Base-by-base conservation (phyloP, 2,113 vertebrate genomes). In the Actinemys pallida region DNA sequence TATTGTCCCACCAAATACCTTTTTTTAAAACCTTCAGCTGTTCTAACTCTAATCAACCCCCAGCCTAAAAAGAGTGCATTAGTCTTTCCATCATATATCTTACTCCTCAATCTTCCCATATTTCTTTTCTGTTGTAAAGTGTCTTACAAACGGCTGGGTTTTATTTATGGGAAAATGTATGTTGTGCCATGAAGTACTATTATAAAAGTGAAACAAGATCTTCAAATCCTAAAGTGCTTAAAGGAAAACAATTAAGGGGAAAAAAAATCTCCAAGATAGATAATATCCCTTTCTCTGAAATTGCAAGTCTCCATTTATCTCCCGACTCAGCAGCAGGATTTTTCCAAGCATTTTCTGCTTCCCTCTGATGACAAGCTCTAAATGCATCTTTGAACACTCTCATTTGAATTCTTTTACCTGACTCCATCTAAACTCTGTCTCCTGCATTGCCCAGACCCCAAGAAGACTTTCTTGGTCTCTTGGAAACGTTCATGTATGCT, bases 111-210 rank as follows among this genome's bases (percentile, higher is more conserved):
- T 27, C 0, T 52, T 5, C 3, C 27, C 50, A 91, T 72, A 72
- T 39, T 72, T 35, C 14, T 65, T 62, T 62, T 6, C 7, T 17
- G 39, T 4, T 65, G 42, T 47, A 5, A 39, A 65, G 86, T 95
- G 93, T 96, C 96, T 97, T 96, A 94, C 5, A 81, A 78, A 89
- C 91, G 89, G 4, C 3, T 39, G 78, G 88, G 81, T 25, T 86
- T 91, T 79, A 87, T 27, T 81, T 94, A 47, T 69, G 49, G 79
- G 52, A 88, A 81, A 93, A 69, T 22, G 81, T 2, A 2, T 83
- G n/a, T 86, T 95, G 93, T 95, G 84, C 92, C 79, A 65, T 84
- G 39, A 89, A 92, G 89, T 90, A 82, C 8, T 96, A 96, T 89
- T 93, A 1, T 93, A 92, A 88, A 22, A 79, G 54, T 56, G 76